Evolutionary conservation across 2,797 vertebrate species (phyloP).

Genomic region (Menidia menidia): DNA sequence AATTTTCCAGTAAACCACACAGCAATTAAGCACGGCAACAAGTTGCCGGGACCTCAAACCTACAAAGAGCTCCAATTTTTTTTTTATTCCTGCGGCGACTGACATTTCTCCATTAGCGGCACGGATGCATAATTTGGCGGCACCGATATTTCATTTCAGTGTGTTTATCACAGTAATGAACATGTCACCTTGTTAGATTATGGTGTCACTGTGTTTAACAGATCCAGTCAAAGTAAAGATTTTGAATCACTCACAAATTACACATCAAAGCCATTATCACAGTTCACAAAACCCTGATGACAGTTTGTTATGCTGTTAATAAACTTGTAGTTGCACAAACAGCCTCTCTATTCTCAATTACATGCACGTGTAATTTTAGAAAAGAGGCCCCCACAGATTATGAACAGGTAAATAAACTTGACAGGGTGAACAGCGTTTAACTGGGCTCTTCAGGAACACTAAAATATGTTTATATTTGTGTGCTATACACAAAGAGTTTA

Average conservation of each 20-base stretch:
- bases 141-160: constrained; percentile 63
- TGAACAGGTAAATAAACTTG: neutral
- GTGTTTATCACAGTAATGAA: constrained; percentile 62
- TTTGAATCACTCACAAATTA: constrained; percentile 46
- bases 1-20: constrained; percentile 29
- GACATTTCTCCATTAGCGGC: constrained; percentile 64
- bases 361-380: too few species aligned
- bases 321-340: constrained; percentile 22
- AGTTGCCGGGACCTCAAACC: constrained; percentile 40
- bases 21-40: constrained; percentile 49
- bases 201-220: constrained; percentile 61
- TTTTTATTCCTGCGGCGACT: constrained; percentile 20
- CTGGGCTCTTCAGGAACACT: neutral
- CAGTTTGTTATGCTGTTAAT: constrained; percentile 30
- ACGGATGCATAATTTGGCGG: constrained; percentile 45
- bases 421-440: constrained; percentile 12
- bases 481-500: neutral
- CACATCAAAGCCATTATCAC: constrained; percentile 55
- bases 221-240: constrained; percentile 54
- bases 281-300: constrained; percentile 32
- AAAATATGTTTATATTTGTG: constrained; percentile 1
- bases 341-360: constrained; percentile 12
- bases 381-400: constrained; percentile 4
- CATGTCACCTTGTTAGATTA: constrained; percentile 63
- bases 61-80: constrained; percentile 52